Evolutionary conservation across 2,888 invertebrate genomes (phyloP).

Genomic region (Zele albiditarsus): DNA sequence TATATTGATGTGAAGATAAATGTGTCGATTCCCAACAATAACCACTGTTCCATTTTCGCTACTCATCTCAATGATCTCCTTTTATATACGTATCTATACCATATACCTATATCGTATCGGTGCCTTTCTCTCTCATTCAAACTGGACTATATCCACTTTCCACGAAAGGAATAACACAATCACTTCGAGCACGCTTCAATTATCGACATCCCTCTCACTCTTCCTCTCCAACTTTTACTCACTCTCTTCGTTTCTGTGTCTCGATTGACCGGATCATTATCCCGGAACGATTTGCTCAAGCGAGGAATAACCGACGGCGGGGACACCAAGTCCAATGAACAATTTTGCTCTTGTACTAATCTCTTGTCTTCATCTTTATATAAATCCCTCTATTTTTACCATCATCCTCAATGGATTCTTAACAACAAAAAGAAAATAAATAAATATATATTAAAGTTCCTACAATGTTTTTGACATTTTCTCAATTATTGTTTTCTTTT

Average conservation of each 20-base stretch:
- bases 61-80: background rate
- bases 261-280: conserved; percentile 37
- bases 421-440: background rate
- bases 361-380: background rate
- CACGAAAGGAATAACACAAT: conserved; percentile 49
- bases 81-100: background rate
- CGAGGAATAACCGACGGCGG: conserved; percentile 27
- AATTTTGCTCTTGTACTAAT: conserved; percentile 7
- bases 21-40: background rate
- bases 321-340: conserved; percentile 18
- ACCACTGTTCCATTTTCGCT: background rate
- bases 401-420: background rate
- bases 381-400: background rate
- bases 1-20: background rate
- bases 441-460: background rate
- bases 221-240: conserved; percentile 30
- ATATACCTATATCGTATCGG: background rate
- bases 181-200: conserved; percentile 55
- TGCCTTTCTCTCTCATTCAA: conserved; percentile 20
- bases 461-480: background rate
- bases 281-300: conserved; percentile 34
- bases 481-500: conserved; percentile 5
- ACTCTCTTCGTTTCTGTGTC: conserved; percentile 44
- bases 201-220: conserved; percentile 56
- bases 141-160: conserved; percentile 29